Conservation (phyloP, 2,888 invertebrate genomes). For the Deroplatys truncata region DNA sequence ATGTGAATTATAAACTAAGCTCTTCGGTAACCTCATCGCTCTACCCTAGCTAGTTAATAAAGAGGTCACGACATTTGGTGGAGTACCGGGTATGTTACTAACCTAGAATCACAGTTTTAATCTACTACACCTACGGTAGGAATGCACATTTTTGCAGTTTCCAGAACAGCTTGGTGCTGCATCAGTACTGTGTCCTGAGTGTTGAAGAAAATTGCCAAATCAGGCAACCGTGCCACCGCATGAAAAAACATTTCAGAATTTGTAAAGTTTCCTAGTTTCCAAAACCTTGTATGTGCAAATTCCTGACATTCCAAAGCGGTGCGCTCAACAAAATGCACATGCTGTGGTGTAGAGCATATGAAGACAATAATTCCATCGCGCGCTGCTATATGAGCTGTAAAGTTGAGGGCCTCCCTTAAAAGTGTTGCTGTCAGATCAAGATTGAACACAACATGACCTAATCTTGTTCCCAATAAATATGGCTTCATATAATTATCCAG, state of each 20-base stretch:
- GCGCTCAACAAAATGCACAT: constrained; percentile 70
- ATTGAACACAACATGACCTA: constrained; percentile 87
- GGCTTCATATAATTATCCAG: constrained; percentile 85
- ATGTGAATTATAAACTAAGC: no score
- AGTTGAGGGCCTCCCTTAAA: constrained; percentile 83
- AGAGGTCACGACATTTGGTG: no score
- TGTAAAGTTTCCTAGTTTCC: constrained; percentile 82
- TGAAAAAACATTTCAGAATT: constrained; percentile 79
- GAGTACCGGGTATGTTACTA: constrained; percentile 96
- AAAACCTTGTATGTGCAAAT: constrained; percentile 84
- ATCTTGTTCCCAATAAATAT: constrained; percentile 85
- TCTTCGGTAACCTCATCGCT: no score
- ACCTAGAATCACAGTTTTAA: constrained; percentile 87
- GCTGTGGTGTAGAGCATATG: constrained; percentile 72
- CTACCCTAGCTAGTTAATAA: no score
- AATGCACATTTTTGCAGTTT: constrained; percentile 88
- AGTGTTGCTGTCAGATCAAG: constrained; percentile 84
- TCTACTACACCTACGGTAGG: constrained; percentile 88
- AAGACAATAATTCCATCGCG: constrained; percentile 88
- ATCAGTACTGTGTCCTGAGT: constrained; percentile 75
- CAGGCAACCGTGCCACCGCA: constrained; percentile 85
- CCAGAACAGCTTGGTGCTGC: constrained; percentile 59
- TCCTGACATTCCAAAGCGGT: constrained; percentile 88
- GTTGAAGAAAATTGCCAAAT: constrained; percentile 86
- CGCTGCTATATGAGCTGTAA: constrained; percentile 89